Evolutionary conservation across 2,797 vertebrate genomes (phyloP), one percentile per base, ranked within the genome.

Genomic region (Percopsis omiscomaycus): DNA sequence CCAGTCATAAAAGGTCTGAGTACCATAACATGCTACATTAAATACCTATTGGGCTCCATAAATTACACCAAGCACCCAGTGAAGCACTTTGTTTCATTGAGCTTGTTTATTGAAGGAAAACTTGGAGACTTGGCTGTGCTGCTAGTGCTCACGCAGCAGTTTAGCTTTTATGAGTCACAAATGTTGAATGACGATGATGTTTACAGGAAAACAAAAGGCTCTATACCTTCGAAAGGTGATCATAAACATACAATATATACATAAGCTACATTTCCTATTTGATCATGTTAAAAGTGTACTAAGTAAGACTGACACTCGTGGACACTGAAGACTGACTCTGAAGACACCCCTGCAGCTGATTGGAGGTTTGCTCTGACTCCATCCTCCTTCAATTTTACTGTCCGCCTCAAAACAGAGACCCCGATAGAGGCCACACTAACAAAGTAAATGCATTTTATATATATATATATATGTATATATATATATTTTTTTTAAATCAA

Each of bases 1-100:
- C 28, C 12, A 51, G 79, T 71, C 68, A 85, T 92, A 88, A 92
- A 89, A 82, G 37, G 79, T 72, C 54, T 42, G 65, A 89, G 84
- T 78, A 84, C 74, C 87, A 88, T 91, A 83, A 90, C 88, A 91
- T 86, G 91, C 86, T 87, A 88, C 91, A 92, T 92, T 92, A 92
- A 92, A 87, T 86, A 68, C 79, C 81, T 66, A 85, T 61, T 64
- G 64, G 78, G 86, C 75, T 75, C 81, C 83, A 86, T 92, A 75
- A 89, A 88, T 90, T 87, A 82, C 69, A 69, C 52, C 59, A 69
- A 85, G 84, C 77, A 89, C 80, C 81, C 73, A 85, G 83, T 85
- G 61, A 54, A 82, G 77, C 84, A 77, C 48, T 85, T 86, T 84
- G 80, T 88, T 73, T 82, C 62, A 45, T 61, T 63, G 77, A 69